Evolutionary conservation across 2,113 vertebrate species (phyloP).

Genomic region (Lichenostomus cassidix): DNA sequence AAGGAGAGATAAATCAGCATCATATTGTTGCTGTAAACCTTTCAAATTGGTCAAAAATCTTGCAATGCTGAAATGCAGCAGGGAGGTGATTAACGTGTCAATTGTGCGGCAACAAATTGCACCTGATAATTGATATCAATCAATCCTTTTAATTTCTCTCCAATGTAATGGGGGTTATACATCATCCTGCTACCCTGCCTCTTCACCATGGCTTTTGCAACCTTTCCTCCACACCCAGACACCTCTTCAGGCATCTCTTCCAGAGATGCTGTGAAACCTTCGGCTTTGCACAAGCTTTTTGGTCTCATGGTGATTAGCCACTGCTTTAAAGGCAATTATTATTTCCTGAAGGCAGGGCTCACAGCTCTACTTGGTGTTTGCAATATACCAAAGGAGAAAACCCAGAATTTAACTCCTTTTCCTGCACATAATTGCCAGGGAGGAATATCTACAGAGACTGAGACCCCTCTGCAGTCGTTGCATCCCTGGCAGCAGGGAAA

Average conservation of each 20-base stretch:
- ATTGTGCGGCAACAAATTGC: slow-evolving; percentile 75
- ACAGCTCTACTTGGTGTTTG: neutral
- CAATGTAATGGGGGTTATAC: slow-evolving; percentile 45
- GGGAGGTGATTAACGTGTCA: slow-evolving; percentile 78
- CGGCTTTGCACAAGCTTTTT: neutral
- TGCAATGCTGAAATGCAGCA: slow-evolving; percentile 49
- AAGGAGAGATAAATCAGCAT: slow-evolving; percentile 83
- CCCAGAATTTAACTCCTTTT: neutral
- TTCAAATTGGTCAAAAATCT: slow-evolving; percentile 79
- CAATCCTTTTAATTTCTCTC: slow-evolving; percentile 73
- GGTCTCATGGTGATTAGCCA: neutral
- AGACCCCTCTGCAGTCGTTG: neutral
- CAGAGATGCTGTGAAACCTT: neutral
- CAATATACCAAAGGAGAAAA: neutral
- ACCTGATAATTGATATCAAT: slow-evolving; percentile 80
- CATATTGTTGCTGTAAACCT: slow-evolving; percentile 83
- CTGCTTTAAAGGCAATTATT: neutral
- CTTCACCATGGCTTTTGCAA: slow-evolving; percentile 22
- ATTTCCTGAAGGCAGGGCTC: neutral
- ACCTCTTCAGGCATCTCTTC: neutral
- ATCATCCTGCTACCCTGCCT: slow-evolving; percentile 26
- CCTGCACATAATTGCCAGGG: neutral
- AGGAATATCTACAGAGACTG: neutral
- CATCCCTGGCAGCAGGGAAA: neutral
- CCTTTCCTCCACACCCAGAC: neutral